These are phyloP conservation scores for Electrona antarctica DNA, from an alignment of 2,113 vertebrate species.

Conservation along the genomic window DNA sequence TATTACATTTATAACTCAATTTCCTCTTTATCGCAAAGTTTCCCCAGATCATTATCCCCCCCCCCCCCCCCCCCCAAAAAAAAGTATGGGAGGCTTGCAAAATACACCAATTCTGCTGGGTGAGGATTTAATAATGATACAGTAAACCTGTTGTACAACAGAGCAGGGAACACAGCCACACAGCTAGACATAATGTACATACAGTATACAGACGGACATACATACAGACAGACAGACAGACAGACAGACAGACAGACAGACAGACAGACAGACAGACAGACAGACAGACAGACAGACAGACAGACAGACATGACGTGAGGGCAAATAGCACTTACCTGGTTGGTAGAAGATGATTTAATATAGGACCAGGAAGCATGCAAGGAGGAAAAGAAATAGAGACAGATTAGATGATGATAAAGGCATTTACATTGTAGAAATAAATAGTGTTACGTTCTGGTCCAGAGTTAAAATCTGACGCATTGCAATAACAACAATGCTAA, in stretches of 20 bases:
- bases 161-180: background rate
- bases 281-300: conserved; percentile 1
- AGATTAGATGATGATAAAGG: conserved; percentile 17
- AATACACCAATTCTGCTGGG: background rate
- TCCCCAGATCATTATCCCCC: no score
- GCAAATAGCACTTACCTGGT: conserved; percentile 59
- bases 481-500: background rate
- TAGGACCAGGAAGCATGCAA: conserved; percentile 11
- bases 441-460: background rate
- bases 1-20: no score
- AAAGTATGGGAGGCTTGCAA: no score
- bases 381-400: conserved; percentile 11
- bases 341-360: background rate
- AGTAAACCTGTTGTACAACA: no score
- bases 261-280: background rate
- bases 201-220: background rate
- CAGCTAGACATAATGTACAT: background rate
- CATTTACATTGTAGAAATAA: background rate
- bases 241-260: conserved; percentile 4
- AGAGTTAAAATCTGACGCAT: background rate
- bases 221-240: conserved; percentile 3
- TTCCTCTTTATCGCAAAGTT: no score
- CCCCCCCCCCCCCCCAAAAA: background rate
- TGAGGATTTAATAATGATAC: no score
- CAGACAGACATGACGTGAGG: background rate